phyloP scores from a whole-genome alignment of 2,888 invertebrate genomes.

The Ashinkailepas kermadecensis region DNA sequence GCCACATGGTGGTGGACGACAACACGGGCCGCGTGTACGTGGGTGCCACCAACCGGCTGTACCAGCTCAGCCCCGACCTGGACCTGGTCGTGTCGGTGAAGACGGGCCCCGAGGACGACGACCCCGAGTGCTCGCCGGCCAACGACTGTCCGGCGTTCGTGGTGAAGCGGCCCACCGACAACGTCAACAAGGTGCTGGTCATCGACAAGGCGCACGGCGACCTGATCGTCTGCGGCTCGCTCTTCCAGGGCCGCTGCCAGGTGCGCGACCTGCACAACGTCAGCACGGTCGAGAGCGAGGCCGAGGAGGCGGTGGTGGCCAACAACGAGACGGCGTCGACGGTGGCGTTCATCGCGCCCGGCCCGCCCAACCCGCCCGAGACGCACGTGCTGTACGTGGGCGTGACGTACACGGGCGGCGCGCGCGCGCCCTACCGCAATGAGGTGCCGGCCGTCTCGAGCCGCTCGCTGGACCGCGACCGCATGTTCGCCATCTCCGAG shows the following conservation, averaged over 20 bases:
- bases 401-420: constrained; percentile 65
- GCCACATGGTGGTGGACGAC: constrained; percentile 84
- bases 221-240: constrained; percentile 83
- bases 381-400: constrained; percentile 87
- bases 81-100: constrained; percentile 53
- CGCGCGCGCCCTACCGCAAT: constrained; percentile 79
- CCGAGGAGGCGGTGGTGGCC: constrained; percentile 84
- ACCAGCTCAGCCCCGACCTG: constrained; percentile 82
- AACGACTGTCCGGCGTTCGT: constrained; percentile 61
- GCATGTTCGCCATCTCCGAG: constrained; percentile 83
- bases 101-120: constrained; percentile 83
- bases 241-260: constrained; percentile 83
- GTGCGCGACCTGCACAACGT: constrained; percentile 84
- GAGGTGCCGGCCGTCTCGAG: constrained; percentile 92
- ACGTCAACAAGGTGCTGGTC: constrained; percentile 87
- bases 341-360: constrained; percentile 92
- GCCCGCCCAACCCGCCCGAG: constrained; percentile 67
- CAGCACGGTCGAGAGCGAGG: constrained; percentile 66
- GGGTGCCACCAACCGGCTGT: constrained; percentile 85
- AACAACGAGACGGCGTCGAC: constrained; percentile 92
- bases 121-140: constrained; percentile 73
- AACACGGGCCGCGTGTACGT: constrained; percentile 82
- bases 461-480: constrained; percentile 74
- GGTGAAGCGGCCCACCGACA: constrained; percentile 69
- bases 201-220: constrained; percentile 85